These are phyloP conservation scores for Eospalax fontanierii DNA, from an alignment of 2,797 vertebrate species.

Conservation along the genomic window DNA sequence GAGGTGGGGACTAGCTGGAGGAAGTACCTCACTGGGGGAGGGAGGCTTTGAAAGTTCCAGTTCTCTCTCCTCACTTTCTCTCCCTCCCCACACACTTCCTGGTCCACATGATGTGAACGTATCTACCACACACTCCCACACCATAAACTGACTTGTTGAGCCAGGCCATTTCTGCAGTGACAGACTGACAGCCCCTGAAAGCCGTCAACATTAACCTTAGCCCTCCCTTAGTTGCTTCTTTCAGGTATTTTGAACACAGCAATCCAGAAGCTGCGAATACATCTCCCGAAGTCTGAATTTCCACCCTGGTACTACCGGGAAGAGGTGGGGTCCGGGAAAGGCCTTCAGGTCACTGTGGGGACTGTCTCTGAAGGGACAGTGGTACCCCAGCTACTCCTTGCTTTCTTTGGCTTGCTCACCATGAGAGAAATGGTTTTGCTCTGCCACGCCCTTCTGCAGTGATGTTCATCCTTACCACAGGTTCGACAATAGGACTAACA, in stretches of 20 bases:
- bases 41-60: too few relatives aligned
- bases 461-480: not conserved
- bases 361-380: not conserved
- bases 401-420: not conserved
- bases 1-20: not conserved
- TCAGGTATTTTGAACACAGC: not conserved
- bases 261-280: not conserved
- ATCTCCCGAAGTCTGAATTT: not conserved
- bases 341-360: not conserved
- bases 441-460: not conserved
- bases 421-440: not conserved
- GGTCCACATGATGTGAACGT: not conserved
- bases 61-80: too few relatives aligned
- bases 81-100: too few relatives aligned
- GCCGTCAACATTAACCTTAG: too few relatives aligned
- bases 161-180: not conserved
- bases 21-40: too few relatives aligned
- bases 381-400: not conserved
- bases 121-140: not conserved
- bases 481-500: not conserved
- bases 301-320: not conserved
- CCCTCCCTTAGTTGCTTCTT: not conserved
- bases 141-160: not conserved
- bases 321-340: not conserved
- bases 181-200: not conserved